phyloP scores from a whole-genome alignment of 2,888 invertebrate genomes.

The Eupithecia abbreviata region DNA sequence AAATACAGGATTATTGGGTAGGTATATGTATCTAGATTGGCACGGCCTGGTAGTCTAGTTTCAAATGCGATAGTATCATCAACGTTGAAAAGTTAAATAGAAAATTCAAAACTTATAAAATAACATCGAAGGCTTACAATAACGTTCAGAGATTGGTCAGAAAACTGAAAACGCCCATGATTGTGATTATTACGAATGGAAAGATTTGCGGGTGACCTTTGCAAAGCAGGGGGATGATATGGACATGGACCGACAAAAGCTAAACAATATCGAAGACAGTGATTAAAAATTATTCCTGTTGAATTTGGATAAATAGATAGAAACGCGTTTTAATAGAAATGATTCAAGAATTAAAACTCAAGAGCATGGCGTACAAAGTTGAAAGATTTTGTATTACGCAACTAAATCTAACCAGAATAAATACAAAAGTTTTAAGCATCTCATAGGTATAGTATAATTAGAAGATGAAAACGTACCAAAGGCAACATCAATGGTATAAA shows the following conservation, averaged over 20 bases:
- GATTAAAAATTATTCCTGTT: not conserved
- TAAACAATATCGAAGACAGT: not conserved
- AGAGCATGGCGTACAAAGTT: not conserved
- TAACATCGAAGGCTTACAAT: not conserved
- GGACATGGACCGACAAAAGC: not conserved
- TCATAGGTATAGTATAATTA: slow-evolving; percentile 15
- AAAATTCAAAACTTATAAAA: not conserved
- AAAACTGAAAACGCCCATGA: not conserved
- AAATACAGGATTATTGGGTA: not conserved
- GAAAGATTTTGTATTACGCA: not conserved
- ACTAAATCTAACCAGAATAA: not conserved
- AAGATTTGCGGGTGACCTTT: not conserved
- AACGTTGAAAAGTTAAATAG: not conserved
- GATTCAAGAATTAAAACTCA: not conserved
- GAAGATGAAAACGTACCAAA: slow-evolving; percentile 47
- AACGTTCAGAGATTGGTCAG: not conserved
- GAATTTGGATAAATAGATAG: no score
- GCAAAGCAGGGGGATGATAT: not conserved
- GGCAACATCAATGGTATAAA: slow-evolving; percentile 47
- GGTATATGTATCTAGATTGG: not conserved
- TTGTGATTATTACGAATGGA: not conserved
- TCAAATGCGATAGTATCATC: not conserved
- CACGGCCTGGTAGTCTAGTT: slow-evolving; percentile 43
- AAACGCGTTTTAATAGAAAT: no score
- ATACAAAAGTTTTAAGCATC: not conserved